Base-by-base conservation (phyloP, 1,140 invertebrate genomes). In the Arctopsyche grandis region DNA sequence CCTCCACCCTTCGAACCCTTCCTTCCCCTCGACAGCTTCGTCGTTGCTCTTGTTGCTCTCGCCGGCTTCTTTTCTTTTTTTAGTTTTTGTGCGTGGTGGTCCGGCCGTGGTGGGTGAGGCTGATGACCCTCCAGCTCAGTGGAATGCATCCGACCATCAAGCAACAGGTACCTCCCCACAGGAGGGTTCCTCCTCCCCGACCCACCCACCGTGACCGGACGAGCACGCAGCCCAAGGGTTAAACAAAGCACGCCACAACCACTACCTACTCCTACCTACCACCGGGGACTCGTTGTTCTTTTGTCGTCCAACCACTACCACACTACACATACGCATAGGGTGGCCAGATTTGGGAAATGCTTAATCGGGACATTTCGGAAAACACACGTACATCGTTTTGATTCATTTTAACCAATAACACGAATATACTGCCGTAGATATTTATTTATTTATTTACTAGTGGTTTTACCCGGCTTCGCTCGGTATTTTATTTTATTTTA, bases 61-160 rank as follows among this genome's bases (percentile, higher is more conserved):
- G 29, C 3, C 29, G 3, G 7, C 29, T 38, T 38, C 29, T 38
- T 38, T 7, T 38, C 7, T 38, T 38, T 38, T 38, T 38, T 38
- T 38, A 38, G 29, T 38, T 38, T 38, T 38, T 38, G 29, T 38
- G 29, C 29, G 29, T 16, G 48, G 16, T 52, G 48, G 48, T 52
- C 48, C 48, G 48, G 44, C 44, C 44, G 44, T 7, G 5, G 48
- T 14, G 10, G 48, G 9, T 24, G n/a, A 38, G 70, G 70, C 70
- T 52, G 70, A 48, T 52, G 70, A 74, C 70, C 70, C 70, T 44
- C 9, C n/a, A 21, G 43, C 38, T 22, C 69, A 52, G 43, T 52
- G 70, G 70, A 74, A 74, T 74, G 70, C 70, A 52, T 74, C 60
- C 70, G 70, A 43, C 9, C 70, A 52, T 43, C 70, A 52, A 43